Conservation (phyloP, 2,888 invertebrate species). For the Mythimna ferrago region DNA sequence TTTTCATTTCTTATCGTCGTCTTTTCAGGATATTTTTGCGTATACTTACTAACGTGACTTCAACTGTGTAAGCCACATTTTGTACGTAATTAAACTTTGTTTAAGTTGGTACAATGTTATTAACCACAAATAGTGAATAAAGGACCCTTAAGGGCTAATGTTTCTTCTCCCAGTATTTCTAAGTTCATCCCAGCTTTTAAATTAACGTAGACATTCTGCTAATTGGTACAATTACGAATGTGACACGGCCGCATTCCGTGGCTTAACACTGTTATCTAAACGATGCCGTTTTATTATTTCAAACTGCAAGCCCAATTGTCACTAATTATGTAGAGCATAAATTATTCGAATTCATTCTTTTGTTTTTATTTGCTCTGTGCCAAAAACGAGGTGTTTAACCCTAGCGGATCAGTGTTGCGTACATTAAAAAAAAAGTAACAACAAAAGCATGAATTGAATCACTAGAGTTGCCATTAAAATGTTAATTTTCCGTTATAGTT, state of each 20-base stretch:
- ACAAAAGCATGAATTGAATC: slow-evolving; percentile 45
- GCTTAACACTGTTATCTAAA: slow-evolving; percentile 69
- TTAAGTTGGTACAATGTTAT: not conserved
- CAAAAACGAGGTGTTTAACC: slow-evolving; percentile 54
- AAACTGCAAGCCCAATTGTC: slow-evolving; percentile 66
- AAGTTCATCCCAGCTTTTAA: slow-evolving; percentile 74
- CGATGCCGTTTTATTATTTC: slow-evolving; percentile 68
- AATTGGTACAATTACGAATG: slow-evolving; percentile 84
- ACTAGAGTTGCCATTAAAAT: slow-evolving; percentile 39
- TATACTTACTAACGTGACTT: not conserved
- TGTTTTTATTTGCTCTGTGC: slow-evolving; percentile 41
- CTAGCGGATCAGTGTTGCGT: slow-evolving; percentile 28
- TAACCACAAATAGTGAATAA: not conserved
- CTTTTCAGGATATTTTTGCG: not conserved
- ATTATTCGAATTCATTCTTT: slow-evolving; percentile 62
- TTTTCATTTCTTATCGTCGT: slow-evolving; percentile 6
- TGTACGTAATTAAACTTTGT: not conserved
- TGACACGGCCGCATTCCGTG: slow-evolving; percentile 80
- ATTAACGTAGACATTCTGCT: slow-evolving; percentile 82
- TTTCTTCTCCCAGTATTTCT: slow-evolving; percentile 56
- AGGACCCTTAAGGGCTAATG: slow-evolving; percentile 43
- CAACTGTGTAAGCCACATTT: not conserved
- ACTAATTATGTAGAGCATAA: slow-evolving; percentile 72
- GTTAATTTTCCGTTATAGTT: slow-evolving; percentile 45
- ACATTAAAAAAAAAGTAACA: slow-evolving; percentile 24